Conservation (phyloP, 30 jellyfish, hydroid and myxozoan species). For the Aurelia sp. region DNA sequence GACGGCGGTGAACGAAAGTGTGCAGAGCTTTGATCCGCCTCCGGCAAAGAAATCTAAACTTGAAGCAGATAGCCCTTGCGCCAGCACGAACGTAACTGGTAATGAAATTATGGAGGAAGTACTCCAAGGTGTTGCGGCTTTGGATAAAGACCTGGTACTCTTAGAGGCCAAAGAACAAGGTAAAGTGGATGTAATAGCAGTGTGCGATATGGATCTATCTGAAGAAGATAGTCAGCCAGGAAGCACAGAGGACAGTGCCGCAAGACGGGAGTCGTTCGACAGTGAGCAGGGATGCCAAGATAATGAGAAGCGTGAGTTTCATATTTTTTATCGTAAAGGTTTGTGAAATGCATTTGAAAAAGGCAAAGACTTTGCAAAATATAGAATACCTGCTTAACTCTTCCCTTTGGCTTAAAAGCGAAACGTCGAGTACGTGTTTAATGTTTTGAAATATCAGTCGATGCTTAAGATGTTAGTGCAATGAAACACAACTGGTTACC, state of each 20-base stretch:
- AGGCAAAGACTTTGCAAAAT: too few species aligned
- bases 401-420: too few species aligned
- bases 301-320: background rate
- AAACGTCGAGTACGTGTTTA: too few species aligned
- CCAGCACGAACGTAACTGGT: background rate
- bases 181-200: background rate
- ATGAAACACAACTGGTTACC: too few species aligned
- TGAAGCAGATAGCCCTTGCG: background rate
- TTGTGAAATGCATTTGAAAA: too few species aligned
- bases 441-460: too few species aligned
- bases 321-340: too few species aligned
- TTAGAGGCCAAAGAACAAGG: slow-evolving; percentile 6
- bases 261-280: background rate
- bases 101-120: background rate
- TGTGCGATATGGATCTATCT: background rate
- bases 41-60: background rate
- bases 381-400: too few species aligned
- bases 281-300: background rate
- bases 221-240: background rate
- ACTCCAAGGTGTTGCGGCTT: background rate
- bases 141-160: background rate
- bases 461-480: too few species aligned
- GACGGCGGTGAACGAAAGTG: background rate
- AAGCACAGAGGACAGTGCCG: background rate
- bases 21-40: background rate